These are phyloP conservation scores for Corynorhinus townsendii DNA, from an alignment of 2,113 vertebrate species.

Conservation along the genomic window DNA sequence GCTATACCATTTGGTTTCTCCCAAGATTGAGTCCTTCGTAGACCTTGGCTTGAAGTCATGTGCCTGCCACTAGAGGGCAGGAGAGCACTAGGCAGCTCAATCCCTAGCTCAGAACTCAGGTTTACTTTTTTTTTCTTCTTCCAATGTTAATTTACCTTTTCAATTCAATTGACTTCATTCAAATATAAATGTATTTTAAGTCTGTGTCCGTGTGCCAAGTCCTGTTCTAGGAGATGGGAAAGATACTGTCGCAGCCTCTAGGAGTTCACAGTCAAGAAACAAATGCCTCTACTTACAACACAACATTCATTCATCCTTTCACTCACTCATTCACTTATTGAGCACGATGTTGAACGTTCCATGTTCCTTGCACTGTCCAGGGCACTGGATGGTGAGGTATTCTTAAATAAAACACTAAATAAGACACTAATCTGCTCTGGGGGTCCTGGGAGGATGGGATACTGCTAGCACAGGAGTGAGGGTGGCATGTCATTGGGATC, in stretches of 20 bases:
- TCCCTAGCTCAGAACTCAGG: background rate
- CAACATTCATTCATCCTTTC: background rate
- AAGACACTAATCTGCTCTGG: background rate
- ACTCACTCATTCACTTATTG: background rate
- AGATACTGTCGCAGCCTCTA: background rate
- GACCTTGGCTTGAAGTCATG: background rate
- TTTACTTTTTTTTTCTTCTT: background rate
- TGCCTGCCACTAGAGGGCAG: background rate
- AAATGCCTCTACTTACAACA: background rate
- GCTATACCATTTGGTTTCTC: background rate
- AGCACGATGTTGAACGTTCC: background rate
- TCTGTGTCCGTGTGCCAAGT: background rate
- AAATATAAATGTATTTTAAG: background rate
- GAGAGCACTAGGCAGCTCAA: background rate
- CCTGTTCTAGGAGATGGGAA: background rate
- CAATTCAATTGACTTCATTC: background rate
- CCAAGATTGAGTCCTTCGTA: background rate
- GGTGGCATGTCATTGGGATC: background rate
- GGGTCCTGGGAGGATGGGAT: rapidly evolving
- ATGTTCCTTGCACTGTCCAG: background rate
- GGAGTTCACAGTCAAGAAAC: background rate
- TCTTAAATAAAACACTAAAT: background rate
- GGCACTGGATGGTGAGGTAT: background rate
- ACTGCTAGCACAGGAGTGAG: too few species aligned
- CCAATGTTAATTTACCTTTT: background rate